These are phyloP conservation scores for Lepisosteus osseus DNA, from an alignment of 2,113 vertebrate species.

Conservation along the genomic window DNA sequence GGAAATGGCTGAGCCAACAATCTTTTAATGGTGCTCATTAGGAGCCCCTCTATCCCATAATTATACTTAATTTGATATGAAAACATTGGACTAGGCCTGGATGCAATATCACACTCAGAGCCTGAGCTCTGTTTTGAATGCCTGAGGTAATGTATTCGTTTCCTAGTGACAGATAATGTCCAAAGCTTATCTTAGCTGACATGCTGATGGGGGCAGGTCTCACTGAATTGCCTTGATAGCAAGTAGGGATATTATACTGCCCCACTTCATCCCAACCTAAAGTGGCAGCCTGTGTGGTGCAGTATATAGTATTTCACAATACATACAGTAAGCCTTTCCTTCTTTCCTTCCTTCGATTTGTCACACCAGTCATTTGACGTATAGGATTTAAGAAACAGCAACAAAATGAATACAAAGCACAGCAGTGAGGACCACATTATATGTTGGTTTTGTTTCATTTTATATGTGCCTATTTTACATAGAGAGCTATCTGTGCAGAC, in stretches of 20 bases:
- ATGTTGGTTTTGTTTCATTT: too few relatives aligned
- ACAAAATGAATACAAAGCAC: too few relatives aligned
- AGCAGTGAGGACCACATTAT: too few relatives aligned
- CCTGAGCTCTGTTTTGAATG: slow-evolving; percentile 11
- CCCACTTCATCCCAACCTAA: neutral
- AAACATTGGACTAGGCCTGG: neutral
- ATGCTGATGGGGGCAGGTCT: slow-evolving; percentile 10
- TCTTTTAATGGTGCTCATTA: too few relatives aligned
- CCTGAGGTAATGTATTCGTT: neutral
- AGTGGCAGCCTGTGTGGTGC: neutral
- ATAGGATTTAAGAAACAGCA: too few relatives aligned
- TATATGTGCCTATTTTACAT: too few relatives aligned
- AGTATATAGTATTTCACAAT: too few relatives aligned
- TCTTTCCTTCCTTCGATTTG: neutral
- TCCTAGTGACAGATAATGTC: slow-evolving; percentile 20
- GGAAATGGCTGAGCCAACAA: too few relatives aligned
- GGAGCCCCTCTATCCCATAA: too few relatives aligned
- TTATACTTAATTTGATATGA: neutral
- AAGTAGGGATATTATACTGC: neutral
- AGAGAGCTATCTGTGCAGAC: too few relatives aligned
- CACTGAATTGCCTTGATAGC: slow-evolving; percentile 10
- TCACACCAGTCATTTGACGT: too few relatives aligned
- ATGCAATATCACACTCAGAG: too few relatives aligned
- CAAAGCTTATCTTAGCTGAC: neutral
- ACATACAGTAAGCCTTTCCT: neutral